These are phyloP conservation scores for Actinostola sp. DNA, from an alignment of 92 coral and sea anemone genomes.

Conservation along the genomic window DNA sequence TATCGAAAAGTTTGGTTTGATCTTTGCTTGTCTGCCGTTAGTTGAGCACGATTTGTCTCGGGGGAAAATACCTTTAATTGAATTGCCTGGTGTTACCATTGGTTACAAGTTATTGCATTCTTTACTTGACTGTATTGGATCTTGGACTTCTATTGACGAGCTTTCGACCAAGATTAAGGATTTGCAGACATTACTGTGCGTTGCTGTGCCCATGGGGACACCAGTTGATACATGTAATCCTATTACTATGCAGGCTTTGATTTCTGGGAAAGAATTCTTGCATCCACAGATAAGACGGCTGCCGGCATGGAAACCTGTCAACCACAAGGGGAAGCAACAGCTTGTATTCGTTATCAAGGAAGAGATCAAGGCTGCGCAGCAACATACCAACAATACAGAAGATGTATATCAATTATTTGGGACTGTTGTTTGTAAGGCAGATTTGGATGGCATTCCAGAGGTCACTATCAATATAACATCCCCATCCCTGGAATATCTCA, in stretches of 20 bases:
- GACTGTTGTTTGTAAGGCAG: conserved; percentile 89
- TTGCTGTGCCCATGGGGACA: conserved; percentile 88
- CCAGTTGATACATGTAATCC: conserved; percentile 85
- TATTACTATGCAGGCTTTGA: conserved; percentile 67
- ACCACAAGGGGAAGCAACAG: conserved; percentile 82
- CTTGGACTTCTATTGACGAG: conserved; percentile 77
- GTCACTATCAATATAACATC: conserved; percentile 75
- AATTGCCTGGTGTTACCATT: conserved; percentile 90
- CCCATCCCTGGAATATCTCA: conserved; percentile 75
- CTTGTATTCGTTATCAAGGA: conserved; percentile 75
- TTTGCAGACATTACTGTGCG: conserved; percentile 71
- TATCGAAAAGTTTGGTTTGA: conserved; percentile 89
- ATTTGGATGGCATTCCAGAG: conserved; percentile 93
- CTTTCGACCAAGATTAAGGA: conserved; percentile 67
- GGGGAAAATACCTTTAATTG: conserved; percentile 82
- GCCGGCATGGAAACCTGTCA: conserved; percentile 92
- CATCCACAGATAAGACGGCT: conserved; percentile 65
- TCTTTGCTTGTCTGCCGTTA: conserved; percentile 78
- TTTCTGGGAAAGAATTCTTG: conserved; percentile 67
- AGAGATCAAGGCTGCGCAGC: conserved; percentile 80
- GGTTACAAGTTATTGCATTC: conserved; percentile 90
- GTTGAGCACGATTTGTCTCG: conserved; percentile 66
- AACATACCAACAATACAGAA: conserved; percentile 48
- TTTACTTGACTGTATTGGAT: conserved; percentile 77
- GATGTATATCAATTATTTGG: conserved; percentile 81